A percentile compares a stretch with the other conserved stretches of the same genome.
phyloP scores from a whole-genome alignment of 2,113 vertebrate species.

The Tapirus terrestris region DNA sequence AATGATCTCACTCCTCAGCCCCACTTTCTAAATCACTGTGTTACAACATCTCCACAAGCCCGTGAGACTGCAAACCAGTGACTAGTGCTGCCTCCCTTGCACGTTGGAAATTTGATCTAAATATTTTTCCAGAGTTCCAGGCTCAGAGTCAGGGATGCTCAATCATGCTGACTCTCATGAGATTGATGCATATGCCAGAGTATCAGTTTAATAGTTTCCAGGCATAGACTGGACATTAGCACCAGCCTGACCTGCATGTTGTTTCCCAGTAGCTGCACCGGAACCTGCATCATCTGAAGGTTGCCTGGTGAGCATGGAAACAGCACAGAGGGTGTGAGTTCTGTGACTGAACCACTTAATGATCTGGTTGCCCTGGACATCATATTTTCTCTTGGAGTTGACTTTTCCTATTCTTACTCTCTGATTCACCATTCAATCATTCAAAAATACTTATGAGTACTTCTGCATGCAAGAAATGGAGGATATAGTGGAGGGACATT shows the following conservation, averaged over 20 bases:
- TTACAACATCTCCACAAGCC: not conserved
- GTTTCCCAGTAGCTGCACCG: not conserved
- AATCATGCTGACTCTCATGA: not conserved
- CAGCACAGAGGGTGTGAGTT: not conserved
- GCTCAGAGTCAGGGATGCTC: not conserved
- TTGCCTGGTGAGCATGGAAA: not conserved
- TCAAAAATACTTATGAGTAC: not conserved
- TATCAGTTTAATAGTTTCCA: not conserved
- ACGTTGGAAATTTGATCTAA: not conserved
- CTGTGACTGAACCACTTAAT: not conserved
- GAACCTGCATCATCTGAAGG: not conserved
- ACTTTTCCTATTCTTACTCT: not conserved
- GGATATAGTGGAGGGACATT: not conserved
- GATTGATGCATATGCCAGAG: not conserved
- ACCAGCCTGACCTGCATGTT: too few relatives aligned
- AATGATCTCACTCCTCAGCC: not conserved
- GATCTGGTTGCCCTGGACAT: not conserved
- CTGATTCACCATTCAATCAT: not conserved
- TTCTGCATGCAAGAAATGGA: not conserved
- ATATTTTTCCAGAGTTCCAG: not conserved
- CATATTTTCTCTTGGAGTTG: not conserved
- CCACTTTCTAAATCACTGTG: not conserved
- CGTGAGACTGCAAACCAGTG: not conserved
- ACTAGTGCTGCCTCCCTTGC: not conserved
- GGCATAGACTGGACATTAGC: not conserved